These are phyloP conservation scores for Limnephilus auricula DNA, from an alignment of 2,888 invertebrate genomes.

Conservation along the genomic window DNA sequence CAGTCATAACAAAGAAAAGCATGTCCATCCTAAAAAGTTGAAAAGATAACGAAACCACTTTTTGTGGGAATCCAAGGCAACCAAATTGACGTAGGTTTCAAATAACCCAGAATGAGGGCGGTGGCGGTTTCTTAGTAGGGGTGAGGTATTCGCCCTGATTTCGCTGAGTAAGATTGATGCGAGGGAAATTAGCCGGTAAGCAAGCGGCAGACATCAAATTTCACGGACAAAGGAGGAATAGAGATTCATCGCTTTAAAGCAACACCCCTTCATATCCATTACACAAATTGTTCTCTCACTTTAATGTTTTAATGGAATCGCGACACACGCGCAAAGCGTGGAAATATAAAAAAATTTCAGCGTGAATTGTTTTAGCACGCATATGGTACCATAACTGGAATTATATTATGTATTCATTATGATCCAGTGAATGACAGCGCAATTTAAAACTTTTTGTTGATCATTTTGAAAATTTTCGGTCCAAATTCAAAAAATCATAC, in stretches of 20 bases:
- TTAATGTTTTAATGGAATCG: neutral
- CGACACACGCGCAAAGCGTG: neutral
- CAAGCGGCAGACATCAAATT: constrained; percentile 39
- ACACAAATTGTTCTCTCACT: constrained; percentile 25
- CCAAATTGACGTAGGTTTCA: neutral
- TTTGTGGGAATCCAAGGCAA: neutral
- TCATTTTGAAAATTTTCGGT: too few relatives aligned
- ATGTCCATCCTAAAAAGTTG: neutral
- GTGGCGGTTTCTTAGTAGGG: neutral
- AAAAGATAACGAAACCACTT: neutral
- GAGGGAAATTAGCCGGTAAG: constrained; percentile 32
- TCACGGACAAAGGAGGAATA: constrained; percentile 26
- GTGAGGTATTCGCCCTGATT: constrained; percentile 2
- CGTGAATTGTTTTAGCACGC: neutral
- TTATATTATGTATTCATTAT: neutral
- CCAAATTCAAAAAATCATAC: too few relatives aligned
- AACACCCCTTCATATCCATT: constrained; percentile 21
- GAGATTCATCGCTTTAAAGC: constrained; percentile 18
- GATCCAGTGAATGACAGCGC: too few relatives aligned
- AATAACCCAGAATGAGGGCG: neutral
- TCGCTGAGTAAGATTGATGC: constrained; percentile 54
- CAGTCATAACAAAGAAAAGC: neutral
- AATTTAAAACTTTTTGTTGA: too few relatives aligned
- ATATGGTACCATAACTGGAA: neutral
- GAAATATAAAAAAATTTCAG: neutral